phyloP scores from a whole-genome alignment of 2,888 invertebrate genomes.

The Phengaris arion region DNA sequence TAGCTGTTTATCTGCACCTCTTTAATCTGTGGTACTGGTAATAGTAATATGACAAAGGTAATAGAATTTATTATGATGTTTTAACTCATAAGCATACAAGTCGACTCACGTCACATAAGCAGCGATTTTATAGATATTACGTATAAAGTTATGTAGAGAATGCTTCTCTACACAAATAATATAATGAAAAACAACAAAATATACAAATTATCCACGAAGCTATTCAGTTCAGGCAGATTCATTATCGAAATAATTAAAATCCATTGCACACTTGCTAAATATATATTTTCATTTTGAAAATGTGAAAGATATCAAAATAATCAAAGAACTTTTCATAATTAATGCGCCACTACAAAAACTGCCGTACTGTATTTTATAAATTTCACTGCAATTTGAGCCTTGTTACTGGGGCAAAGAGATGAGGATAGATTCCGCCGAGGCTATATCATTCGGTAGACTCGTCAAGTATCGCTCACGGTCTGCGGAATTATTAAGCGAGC shows the following conservation, averaged over 20 bases:
- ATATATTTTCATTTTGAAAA: conserved; percentile 1
- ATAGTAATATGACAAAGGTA: too few species aligned
- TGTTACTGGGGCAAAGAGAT: conserved; percentile 11
- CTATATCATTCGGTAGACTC: not conserved
- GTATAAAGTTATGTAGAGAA: too few species aligned
- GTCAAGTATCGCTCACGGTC: conserved; percentile 24
- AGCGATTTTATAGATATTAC: too few species aligned
- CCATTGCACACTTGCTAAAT: conserved; percentile 23
- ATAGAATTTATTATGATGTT: too few species aligned
- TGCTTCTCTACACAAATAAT: not conserved
- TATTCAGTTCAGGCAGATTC: not conserved
- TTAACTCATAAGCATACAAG: too few species aligned
- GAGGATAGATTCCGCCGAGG: not conserved
- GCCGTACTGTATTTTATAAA: not conserved
- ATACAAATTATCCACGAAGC: not conserved
- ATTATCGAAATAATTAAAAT: conserved; percentile 18
- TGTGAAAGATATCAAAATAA: conserved; percentile 30
- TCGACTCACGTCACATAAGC: too few species aligned
- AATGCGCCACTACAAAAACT: conserved; percentile 22
- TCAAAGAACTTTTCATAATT: conserved; percentile 31
- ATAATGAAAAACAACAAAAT: not conserved
- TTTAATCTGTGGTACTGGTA: too few species aligned
- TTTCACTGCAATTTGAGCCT: not conserved
- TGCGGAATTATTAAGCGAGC: conserved; percentile 29
- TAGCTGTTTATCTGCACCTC: too few species aligned